Evolutionary conservation across 2,113 vertebrate species (phyloP).

Genomic region (Xiphophorus maculatus): DNA sequence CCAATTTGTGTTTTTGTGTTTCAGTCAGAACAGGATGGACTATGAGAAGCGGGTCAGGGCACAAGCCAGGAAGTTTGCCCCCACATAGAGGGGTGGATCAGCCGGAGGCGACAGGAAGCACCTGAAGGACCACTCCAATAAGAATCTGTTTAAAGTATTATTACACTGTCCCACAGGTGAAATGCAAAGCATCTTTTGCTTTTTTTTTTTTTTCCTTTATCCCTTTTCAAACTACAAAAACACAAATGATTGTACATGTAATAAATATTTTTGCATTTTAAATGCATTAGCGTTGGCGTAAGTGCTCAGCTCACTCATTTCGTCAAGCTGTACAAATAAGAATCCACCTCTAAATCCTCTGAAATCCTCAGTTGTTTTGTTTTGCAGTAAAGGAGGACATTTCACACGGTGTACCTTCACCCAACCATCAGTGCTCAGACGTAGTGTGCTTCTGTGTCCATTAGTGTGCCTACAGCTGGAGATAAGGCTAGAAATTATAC

Average conservation of each 20-base stretch:
- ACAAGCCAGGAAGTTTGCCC: constrained; percentile 84
- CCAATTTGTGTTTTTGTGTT: constrained; percentile 9
- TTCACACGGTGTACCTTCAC: neutral
- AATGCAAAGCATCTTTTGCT: constrained; percentile 24
- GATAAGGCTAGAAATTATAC: constrained; percentile 7
- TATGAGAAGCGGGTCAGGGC: constrained; percentile 82
- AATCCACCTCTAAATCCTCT: constrained; percentile 23
- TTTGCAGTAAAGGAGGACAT: constrained; percentile 13
- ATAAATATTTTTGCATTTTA: constrained; percentile 39
- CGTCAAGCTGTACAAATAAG: constrained; percentile 34
- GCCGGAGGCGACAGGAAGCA: constrained; percentile 58
- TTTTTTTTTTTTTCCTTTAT: constrained; percentile 36
- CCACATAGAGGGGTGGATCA: constrained; percentile 72
- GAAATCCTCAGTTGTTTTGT: constrained; percentile 7
- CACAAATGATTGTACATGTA: constrained; percentile 24
- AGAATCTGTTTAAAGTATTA: constrained; percentile 64
- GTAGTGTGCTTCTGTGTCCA: constrained; percentile 32
- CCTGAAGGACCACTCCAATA: constrained; percentile 75
- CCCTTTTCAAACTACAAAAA: constrained; percentile 15
- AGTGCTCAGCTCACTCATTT: neutral
- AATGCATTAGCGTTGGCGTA: constrained; percentile 22
- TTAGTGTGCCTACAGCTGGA: constrained; percentile 5
- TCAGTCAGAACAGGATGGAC: constrained; percentile 85
- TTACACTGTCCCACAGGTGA: constrained; percentile 40
- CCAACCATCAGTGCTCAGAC: neutral